phyloP scores from a whole-genome alignment of 2,797 vertebrate genomes.

The Austrolebias charrua region DNA sequence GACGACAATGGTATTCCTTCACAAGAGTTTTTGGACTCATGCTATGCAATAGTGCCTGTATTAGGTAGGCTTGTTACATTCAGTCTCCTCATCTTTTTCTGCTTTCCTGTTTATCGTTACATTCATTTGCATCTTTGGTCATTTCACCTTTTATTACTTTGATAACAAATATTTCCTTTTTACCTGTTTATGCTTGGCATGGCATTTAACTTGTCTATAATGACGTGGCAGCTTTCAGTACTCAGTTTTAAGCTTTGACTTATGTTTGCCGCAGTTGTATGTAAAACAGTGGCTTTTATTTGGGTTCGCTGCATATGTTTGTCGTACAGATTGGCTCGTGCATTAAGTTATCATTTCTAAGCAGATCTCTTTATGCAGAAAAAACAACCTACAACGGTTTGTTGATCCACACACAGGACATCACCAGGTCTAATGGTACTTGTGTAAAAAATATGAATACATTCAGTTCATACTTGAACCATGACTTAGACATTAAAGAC shows the following conservation, averaged over 20 bases:
- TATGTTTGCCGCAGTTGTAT: constrained; percentile 18
- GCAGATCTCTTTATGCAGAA: background rate
- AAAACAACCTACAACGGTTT: background rate
- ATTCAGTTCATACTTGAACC: too few relatives aligned
- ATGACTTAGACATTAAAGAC: too few relatives aligned
- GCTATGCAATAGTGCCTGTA: constrained; percentile 98
- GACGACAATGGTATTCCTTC: constrained; percentile 96
- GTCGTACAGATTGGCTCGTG: background rate
- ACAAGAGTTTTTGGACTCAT: constrained; percentile 95
- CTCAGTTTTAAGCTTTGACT: constrained; percentile 5
- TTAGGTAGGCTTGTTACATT: constrained; percentile 86
- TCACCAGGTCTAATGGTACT: background rate
- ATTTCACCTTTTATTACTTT: constrained; percentile 31
- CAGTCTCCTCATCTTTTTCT: constrained; percentile 45
- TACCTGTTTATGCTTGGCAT: constrained; percentile 38
- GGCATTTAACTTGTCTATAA: constrained; percentile 18
- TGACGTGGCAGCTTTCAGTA: constrained; percentile 8
- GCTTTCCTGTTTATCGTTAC: constrained; percentile 27
- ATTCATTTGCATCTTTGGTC: constrained; percentile 14
- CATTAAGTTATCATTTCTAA: background rate
- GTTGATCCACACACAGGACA: background rate
- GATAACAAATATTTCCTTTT: background rate
- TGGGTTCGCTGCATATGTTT: constrained; percentile 12
- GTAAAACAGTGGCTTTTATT: constrained; percentile 13
- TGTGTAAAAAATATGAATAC: background rate